Conservation (phyloP, 2,888 invertebrate genomes). For the Cremastobaeus sp. region DNA sequence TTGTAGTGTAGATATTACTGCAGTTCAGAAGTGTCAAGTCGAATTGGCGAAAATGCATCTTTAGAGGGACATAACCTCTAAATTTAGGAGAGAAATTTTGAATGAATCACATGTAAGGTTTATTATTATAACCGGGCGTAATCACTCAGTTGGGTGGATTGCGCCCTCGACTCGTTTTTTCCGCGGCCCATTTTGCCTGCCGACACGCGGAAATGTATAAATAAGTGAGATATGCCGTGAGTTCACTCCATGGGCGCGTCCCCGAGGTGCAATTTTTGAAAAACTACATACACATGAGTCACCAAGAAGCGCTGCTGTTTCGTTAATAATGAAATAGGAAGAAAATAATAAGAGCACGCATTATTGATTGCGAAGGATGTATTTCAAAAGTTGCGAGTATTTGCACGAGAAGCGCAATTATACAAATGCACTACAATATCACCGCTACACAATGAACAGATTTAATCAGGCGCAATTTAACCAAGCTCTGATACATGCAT, state of each 20-base stretch:
- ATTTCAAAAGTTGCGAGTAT: slow-evolving; percentile 49
- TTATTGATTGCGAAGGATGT: slow-evolving; percentile 38
- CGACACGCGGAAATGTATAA: slow-evolving; percentile 30
- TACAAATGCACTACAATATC: slow-evolving; percentile 53
- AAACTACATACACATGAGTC: slow-evolving; percentile 4
- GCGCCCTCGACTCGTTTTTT: slow-evolving; percentile 27
- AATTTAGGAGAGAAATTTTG: too few relatives aligned
- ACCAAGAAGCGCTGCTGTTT: slow-evolving; percentile 15
- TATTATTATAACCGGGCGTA: slow-evolving; percentile 15
- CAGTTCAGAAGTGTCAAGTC: too few relatives aligned
- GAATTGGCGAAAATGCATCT: too few relatives aligned
- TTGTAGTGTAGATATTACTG: not conserved
- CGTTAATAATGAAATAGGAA: slow-evolving; percentile 40
- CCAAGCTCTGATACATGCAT: slow-evolving; percentile 50
- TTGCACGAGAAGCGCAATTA: slow-evolving; percentile 43
- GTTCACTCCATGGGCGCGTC: slow-evolving; percentile 21
- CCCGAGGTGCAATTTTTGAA: slow-evolving; percentile 34
- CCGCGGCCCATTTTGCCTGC: slow-evolving; percentile 3
- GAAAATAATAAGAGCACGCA: slow-evolving; percentile 23
- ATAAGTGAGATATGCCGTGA: slow-evolving; percentile 41
- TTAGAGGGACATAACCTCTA: too few relatives aligned
- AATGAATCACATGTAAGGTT: slow-evolving; percentile 15
- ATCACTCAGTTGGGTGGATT: slow-evolving; percentile 24
- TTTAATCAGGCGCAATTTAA: slow-evolving; percentile 57
- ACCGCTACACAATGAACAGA: slow-evolving; percentile 53